Percentiles rank a stretch among this genome's conserved stretches.
Evolutionary conservation across 2,888 invertebrate species (phyloP).

Genomic region (Cynaeus angustus): DNA sequence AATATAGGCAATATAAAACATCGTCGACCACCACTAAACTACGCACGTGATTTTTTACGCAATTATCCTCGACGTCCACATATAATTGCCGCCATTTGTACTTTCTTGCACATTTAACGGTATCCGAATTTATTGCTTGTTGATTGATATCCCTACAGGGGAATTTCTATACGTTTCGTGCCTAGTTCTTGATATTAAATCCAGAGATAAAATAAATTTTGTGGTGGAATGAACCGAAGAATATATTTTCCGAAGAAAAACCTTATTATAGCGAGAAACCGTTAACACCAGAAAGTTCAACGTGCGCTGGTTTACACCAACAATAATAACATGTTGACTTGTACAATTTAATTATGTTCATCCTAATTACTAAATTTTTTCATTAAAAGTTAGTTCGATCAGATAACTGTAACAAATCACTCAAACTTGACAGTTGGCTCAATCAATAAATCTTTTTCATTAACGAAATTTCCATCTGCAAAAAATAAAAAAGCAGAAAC

Average conservation of each 20-base stretch:
- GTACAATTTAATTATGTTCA: no score
- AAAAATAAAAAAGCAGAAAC: slow-evolving; percentile 1
- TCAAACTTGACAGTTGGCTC: slow-evolving; percentile 1
- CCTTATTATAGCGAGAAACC: background rate
- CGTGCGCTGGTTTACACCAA: no score
- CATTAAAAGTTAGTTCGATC: background rate
- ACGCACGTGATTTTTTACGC: slow-evolving; percentile 49
- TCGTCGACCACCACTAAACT: slow-evolving; percentile 42
- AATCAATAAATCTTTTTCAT: slow-evolving; percentile 6
- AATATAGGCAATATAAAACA: slow-evolving; percentile 55
- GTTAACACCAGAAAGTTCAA: no score
- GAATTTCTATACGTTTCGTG: slow-evolving; percentile 15
- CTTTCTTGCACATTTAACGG: slow-evolving; percentile 24
- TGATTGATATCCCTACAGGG: slow-evolving; percentile 24
- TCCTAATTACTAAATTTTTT: no score
- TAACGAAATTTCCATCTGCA: slow-evolving; percentile 6
- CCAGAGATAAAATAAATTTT: background rate
- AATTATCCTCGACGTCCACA: slow-evolving; percentile 39
- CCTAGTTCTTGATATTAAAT: slow-evolving; percentile 12
- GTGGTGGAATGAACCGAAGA: background rate
- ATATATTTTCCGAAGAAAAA: background rate
- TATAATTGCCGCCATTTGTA: slow-evolving; percentile 45
- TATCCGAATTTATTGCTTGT: slow-evolving; percentile 34
- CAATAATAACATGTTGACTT: no score
- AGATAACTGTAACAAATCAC: background rate